Evolutionary conservation across 2,797 vertebrate species (phyloP).

Genomic region (Gymnoscopelus braueri): DNA sequence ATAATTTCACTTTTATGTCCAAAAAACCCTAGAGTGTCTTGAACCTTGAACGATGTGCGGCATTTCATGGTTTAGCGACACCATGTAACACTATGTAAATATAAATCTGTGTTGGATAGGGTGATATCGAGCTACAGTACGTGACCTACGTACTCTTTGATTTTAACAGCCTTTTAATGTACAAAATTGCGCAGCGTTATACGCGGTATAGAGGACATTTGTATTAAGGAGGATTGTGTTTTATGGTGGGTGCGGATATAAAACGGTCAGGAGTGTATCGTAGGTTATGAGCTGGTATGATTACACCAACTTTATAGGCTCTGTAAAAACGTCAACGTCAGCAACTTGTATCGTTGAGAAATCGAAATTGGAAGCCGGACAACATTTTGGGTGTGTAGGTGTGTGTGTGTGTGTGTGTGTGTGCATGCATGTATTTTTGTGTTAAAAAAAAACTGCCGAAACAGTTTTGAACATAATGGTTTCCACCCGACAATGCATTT

Average conservation of each 20-base stretch:
- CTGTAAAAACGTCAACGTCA: constrained; percentile 34
- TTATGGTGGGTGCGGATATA: constrained; percentile 41
- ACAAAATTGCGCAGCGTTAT: constrained; percentile 12
- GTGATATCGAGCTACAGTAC: not conserved
- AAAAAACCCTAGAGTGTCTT: no score
- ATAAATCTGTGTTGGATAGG: no score
- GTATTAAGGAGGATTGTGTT: constrained; percentile 29
- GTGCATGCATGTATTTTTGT: not conserved
- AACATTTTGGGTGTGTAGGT: constrained; percentile 1
- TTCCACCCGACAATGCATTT: no score
- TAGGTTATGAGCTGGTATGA: constrained; percentile 24
- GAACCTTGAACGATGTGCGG: no score
- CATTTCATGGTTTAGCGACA: no score
- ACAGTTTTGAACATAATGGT: no score
- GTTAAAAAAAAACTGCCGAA: no score
- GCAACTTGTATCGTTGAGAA: constrained; percentile 40
- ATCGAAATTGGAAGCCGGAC: constrained; percentile 44
- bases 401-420: no score
- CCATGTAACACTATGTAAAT: no score
- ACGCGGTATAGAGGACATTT: constrained; percentile 10
- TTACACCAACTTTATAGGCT: constrained; percentile 51
- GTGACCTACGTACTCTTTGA: constrained; percentile 1
- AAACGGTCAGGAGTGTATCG: constrained; percentile 36
- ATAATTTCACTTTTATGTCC: no score
- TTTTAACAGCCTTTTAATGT: constrained; percentile 11